These are phyloP conservation scores for Columba guinea DNA, from an alignment of 2,797 vertebrate genomes.

Conservation along the genomic window DNA sequence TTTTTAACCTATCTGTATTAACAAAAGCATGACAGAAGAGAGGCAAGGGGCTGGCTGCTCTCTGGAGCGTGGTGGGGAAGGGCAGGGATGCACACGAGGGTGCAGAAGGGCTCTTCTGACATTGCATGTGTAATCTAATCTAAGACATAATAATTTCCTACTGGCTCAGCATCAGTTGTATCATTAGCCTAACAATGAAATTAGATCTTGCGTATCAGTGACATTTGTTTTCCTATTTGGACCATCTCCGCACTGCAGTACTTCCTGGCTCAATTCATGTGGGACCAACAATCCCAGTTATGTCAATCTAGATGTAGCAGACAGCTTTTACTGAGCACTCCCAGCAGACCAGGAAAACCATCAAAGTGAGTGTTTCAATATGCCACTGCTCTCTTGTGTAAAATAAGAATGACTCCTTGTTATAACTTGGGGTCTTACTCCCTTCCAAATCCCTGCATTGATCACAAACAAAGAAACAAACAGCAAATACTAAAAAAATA, in stretches of 20 bases:
- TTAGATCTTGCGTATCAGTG: constrained; percentile 11
- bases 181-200: constrained; percentile 8
- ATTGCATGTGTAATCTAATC: neutral
- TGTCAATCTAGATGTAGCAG: constrained; percentile 9
- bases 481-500: neutral
- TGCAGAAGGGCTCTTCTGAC: neutral
- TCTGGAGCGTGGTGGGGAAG: neutral
- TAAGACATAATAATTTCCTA: constrained; percentile 3
- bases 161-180: constrained; percentile 25
- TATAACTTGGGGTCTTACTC: constrained; percentile 1
- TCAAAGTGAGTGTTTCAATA: constrained; percentile 47
- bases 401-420: constrained; percentile 17
- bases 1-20: neutral
- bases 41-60: neutral
- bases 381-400: constrained; percentile 41
- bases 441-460: neutral
- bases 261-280: constrained; percentile 40
- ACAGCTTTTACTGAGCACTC: constrained; percentile 52
- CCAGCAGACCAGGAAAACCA: constrained; percentile 32
- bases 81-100: neutral
- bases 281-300: constrained; percentile 42
- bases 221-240: constrained; percentile 28
- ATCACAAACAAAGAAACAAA: neutral
- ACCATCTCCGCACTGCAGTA: neutral
- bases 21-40: neutral